These are phyloP conservation scores for Siniperca knerii DNA, from an alignment of 2,113 vertebrate species.

Conservation along the genomic window DNA sequence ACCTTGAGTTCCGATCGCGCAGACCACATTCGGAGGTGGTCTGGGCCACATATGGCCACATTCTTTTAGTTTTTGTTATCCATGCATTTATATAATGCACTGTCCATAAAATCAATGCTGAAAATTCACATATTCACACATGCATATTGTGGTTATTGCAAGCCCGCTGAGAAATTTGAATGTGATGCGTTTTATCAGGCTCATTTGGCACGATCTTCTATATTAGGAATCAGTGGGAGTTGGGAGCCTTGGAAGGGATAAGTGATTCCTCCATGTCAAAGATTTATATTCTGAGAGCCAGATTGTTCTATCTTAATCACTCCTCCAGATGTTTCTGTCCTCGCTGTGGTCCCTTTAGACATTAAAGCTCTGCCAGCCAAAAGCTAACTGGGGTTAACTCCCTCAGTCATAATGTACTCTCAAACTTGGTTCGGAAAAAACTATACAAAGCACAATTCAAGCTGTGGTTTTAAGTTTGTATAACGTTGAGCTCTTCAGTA, in stretches of 20 bases:
- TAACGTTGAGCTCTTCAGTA: background rate
- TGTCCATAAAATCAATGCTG: background rate
- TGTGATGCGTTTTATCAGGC: constrained; percentile 39
- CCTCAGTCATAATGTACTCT: background rate
- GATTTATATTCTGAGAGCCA: constrained; percentile 48
- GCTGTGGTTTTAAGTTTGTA: background rate
- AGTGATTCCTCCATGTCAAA: constrained; percentile 33
- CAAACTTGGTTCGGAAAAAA: constrained; percentile 11
- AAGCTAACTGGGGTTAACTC: constrained; percentile 42
- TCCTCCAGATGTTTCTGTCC: constrained; percentile 62
- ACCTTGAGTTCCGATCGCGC: no score
- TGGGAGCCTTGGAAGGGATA: constrained; percentile 32
- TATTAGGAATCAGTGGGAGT: constrained; percentile 49
- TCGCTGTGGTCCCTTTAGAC: constrained; percentile 24
- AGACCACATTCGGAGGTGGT: no score
- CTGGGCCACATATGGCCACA: no score
- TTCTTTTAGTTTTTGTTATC: background rate
- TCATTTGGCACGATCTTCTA: constrained; percentile 34
- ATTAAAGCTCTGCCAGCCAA: constrained; percentile 20
- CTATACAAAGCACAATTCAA: constrained; percentile 5
- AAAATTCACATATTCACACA: constrained; percentile 20
- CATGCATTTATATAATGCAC: background rate
- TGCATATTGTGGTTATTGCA: constrained; percentile 4
- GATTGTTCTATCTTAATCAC: constrained; percentile 54
- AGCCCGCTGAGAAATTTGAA: constrained; percentile 6